Evolutionary conservation across 2,797 vertebrate species (phyloP), one percentile per base, ranked within the genome.

Genomic region (Protonibea diacanthus): DNA sequence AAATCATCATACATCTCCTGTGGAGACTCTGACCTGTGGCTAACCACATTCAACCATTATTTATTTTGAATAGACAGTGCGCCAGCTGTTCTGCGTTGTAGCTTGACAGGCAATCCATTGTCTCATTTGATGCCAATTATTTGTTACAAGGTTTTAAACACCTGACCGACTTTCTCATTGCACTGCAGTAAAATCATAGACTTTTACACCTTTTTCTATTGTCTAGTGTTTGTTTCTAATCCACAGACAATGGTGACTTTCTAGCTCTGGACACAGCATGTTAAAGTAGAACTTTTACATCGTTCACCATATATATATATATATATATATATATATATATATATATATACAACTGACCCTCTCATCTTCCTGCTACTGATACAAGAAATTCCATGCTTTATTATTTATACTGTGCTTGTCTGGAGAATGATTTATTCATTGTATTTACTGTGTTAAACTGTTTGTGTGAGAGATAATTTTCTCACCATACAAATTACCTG

Each of bases 401-500:
- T 38, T 38, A 38, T 38, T 38, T 38, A 38, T 38, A 11, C 3
- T 14, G 48, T 42, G 68, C n/a, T 67, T 63, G 20, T 63, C 52
- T 45, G 38, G 20, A 15, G 57, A 52, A n/a, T 27, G 12, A 0
- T 53, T 71, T 1, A 55, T 78, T 80, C 7, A 18, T 72, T 73
- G 64, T 11, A 14, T 73, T 66, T 21, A 9, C 70, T 61, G 58
- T 49, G 59, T 61, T 38, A 45, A 68, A 25, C 38, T 42, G 48
- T 51, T 40, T 52, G 18, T 47, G 25, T 64, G 38, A 51, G 52
- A 29, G 59, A 61, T 66, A 25, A 59, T 45, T 9, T 65, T 59
- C 65, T 74, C 33, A 12, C 29, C 14, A 38, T 56, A 62, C 20
- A 47, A 59, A 40, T 82, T 47, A 78, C 38, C 49, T 40, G 40